Evolutionary conservation across 1,140 invertebrate genomes (phyloP), one percentile per base, ranked within the genome.

Genomic region (Manduca sexta): DNA sequence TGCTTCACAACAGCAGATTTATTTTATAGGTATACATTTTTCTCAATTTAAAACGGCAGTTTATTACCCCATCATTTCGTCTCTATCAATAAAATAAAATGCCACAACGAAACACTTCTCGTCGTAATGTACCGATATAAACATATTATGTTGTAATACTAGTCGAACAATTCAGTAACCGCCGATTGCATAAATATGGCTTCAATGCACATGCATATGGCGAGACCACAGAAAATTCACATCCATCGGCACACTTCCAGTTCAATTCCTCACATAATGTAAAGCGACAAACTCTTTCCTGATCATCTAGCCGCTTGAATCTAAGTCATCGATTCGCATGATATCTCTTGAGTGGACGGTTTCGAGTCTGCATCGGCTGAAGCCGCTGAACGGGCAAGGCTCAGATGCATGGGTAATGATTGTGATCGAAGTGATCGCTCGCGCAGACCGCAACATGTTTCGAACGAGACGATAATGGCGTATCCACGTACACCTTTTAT

Each of bases 141-240:
- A 26, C 4, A 26, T 26, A 26, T 26, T 52, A 40, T 45, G 52
- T 57, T 59, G 71, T 73, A 74, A 78, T 59, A 39, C 44, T 62
- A 74, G 55, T 49, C 49, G 48, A 57, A 62, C 64, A 62, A 72
- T 76, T 76, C 50, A 60, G 52, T 62, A 57, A 71, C 74, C 74
- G 49, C 68, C 65, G 56, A 73, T 72, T 71, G 71, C 76, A 79
- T 75, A 74, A 76, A 71, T 74, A 74, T 47, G 77, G 72, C 70
- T 81, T 77, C 77, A 49, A 50, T 59, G 68, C 65, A 59, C 52
- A 68, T 60, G 68, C 69, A 70, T 70, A 64, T 62, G 65, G 59
- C 38, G 62, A 53, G 67, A 84, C 80, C 80, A 66, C 80, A 81
- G 68, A 80, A 69, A 74, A 73, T 75, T 75, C 59, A 68, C 73